Conservation (phyloP, 2,797 vertebrate species). For the Chromobotia macracanthus region DNA sequence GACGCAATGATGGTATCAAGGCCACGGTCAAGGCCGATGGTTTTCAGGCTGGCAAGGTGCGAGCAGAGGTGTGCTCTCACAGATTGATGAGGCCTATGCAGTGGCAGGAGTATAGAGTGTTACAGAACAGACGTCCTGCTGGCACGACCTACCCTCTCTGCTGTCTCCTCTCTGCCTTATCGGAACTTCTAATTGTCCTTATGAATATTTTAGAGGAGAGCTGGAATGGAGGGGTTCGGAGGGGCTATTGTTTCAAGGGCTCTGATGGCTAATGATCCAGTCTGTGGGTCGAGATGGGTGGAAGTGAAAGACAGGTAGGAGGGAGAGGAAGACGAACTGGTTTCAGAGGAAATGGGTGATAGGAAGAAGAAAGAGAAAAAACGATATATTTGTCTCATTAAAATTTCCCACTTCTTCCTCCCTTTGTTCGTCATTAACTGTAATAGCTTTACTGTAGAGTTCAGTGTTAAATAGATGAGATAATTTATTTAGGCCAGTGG, state of each 20-base stretch:
- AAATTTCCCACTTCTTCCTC: background rate
- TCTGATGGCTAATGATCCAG: constrained; percentile 80
- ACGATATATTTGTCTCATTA: background rate
- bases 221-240: constrained; percentile 75
- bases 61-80: constrained; percentile 68
- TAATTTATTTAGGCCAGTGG: constrained; percentile 54
- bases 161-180: constrained; percentile 73
- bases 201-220: constrained; percentile 85
- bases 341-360: constrained; percentile 16
- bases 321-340: constrained; percentile 4
- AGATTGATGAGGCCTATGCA: constrained; percentile 78
- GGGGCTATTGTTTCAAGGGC: constrained; percentile 78
- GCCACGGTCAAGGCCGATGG: constrained; percentile 13
- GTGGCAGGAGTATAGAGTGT: constrained; percentile 74
- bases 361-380: constrained; percentile 16
- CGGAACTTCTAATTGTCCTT: constrained; percentile 85
- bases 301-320: constrained; percentile 54
- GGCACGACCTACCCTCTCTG: constrained; percentile 71
- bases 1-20: constrained; percentile 27
- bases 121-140: constrained; percentile 73
- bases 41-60: constrained; percentile 56
- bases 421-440: constrained; percentile 25
- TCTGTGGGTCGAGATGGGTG: constrained; percentile 69
- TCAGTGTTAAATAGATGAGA: constrained; percentile 41
- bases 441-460: constrained; percentile 48